Evolutionary conservation across 2,113 vertebrate genomes (phyloP).

Genomic region (Hippocampus barbouri): DNA sequence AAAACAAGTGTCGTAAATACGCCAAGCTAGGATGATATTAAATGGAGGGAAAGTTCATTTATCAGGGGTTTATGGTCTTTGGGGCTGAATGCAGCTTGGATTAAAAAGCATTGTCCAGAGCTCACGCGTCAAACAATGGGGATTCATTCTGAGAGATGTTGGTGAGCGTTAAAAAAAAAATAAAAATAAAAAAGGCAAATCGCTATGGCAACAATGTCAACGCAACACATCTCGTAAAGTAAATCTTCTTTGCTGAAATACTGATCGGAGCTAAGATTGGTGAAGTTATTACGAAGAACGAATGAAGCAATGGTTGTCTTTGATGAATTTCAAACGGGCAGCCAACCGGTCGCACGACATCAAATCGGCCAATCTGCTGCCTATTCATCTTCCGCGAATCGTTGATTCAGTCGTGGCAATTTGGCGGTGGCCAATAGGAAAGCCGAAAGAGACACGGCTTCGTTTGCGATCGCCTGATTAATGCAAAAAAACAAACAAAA

Average conservation of each 20-base stretch:
- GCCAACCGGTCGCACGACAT: conserved; percentile 80
- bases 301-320: conserved; percentile 85
- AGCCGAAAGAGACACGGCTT: conserved; percentile 84
- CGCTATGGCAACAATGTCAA: conserved; percentile 78
- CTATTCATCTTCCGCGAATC: conserved; percentile 99
- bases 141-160: conserved; percentile 58
- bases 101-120: conserved; percentile 64
- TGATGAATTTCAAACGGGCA: conserved; percentile 93
- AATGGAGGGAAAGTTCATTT: conserved; percentile 70
- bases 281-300: conserved; percentile 88
- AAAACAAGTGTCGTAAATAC: conserved; percentile 58
- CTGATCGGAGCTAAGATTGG: conserved; percentile 83
- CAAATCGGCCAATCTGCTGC: conserved; percentile 85
- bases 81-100: conserved; percentile 34
- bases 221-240: conserved; percentile 29
- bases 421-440: conserved; percentile 91
- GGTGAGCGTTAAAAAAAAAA: conserved; percentile 28
- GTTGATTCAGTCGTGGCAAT: conserved; percentile 97
- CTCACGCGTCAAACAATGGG: conserved; percentile 46
- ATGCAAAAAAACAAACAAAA: conserved; percentile 81
- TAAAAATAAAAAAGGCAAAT: conserved; percentile 40
- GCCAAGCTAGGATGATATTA: conserved; percentile 58
- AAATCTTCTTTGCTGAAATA: conserved; percentile 87
- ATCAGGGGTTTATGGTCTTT: conserved; percentile 60
- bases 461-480: conserved; percentile 98